Evolutionary conservation across 2,797 vertebrate species (phyloP).

Genomic region (Eutrigla gurnardus): DNA sequence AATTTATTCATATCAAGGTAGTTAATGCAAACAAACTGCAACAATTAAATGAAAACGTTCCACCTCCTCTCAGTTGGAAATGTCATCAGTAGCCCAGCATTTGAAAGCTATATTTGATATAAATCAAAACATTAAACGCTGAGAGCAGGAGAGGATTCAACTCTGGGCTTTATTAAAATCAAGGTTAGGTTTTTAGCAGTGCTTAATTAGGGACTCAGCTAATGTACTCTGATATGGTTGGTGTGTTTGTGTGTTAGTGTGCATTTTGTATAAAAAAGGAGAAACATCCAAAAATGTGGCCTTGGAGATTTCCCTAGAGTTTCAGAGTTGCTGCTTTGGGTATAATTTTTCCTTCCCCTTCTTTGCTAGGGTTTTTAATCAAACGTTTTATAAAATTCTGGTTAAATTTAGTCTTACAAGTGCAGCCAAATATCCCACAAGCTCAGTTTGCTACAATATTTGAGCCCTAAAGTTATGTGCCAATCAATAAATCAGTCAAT

Average conservation of each 20-base stretch:
- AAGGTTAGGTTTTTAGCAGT: neutral
- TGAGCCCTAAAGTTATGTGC: neutral
- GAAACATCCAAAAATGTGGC: neutral
- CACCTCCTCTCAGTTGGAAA: too few relatives aligned
- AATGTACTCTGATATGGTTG: neutral
- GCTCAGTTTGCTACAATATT: neutral
- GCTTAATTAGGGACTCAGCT: conserved; percentile 6
- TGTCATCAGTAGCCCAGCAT: too few relatives aligned
- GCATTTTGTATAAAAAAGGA: neutral
- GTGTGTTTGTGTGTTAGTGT: neutral
- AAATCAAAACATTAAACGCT: neutral
- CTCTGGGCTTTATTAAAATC: conserved; percentile 3
- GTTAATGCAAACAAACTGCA: neutral
- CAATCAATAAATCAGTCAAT: neutral
- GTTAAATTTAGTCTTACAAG: neutral
- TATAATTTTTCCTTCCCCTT: neutral
- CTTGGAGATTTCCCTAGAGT: neutral
- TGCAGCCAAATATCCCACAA: neutral
- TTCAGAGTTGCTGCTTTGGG: neutral
- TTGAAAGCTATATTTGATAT: too few relatives aligned
- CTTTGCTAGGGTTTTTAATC: neutral
- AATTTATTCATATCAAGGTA: neutral
- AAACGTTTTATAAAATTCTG: neutral
- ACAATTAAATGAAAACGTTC: neutral
- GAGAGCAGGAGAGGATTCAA: neutral